Evolutionary conservation across 2,888 invertebrate genomes (phyloP).

Genomic region (Isoperla grammatica): DNA sequence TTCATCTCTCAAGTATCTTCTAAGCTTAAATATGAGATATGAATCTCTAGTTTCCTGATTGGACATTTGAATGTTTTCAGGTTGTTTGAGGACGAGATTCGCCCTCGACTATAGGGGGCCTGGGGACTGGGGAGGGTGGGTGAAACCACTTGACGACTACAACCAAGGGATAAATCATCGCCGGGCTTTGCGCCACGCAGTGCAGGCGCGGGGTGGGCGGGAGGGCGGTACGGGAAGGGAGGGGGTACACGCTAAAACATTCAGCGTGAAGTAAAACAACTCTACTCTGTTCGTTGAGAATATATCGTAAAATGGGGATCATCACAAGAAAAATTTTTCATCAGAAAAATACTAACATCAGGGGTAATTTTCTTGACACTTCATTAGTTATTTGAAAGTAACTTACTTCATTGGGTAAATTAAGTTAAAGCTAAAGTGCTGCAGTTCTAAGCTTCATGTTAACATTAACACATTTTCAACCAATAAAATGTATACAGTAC

Average conservation of each 20-base stretch:
- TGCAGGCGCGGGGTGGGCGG: conserved; percentile 28
- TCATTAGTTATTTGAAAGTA: neutral
- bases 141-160: conserved; percentile 42
- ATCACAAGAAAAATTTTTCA: neutral
- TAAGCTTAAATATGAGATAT: too few relatives aligned
- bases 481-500: too few relatives aligned
- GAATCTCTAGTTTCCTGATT: too few relatives aligned
- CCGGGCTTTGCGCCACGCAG: conserved; percentile 15
- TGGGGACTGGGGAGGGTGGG: conserved; percentile 47
- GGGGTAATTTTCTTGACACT: conserved; percentile 4
- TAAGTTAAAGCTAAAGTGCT: neutral
- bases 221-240: conserved; percentile 29
- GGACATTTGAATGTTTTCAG: conserved; percentile 19
- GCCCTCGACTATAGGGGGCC: conserved; percentile 37
- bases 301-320: neutral
- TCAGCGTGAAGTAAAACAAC: conserved; percentile 4
- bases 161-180: conserved; percentile 18
- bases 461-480: too few relatives aligned
- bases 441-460: too few relatives aligned
- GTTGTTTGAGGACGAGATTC: conserved; percentile 25
- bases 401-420: neutral
- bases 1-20: too few relatives aligned
- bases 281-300: neutral
- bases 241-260: conserved; percentile 13
- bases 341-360: neutral